A percentile compares a stretch with the other conserved stretches of the same genome.
These are phyloP conservation scores for Elmis aenea DNA, from an alignment of 2,888 invertebrate species.

Conservation along the genomic window DNA sequence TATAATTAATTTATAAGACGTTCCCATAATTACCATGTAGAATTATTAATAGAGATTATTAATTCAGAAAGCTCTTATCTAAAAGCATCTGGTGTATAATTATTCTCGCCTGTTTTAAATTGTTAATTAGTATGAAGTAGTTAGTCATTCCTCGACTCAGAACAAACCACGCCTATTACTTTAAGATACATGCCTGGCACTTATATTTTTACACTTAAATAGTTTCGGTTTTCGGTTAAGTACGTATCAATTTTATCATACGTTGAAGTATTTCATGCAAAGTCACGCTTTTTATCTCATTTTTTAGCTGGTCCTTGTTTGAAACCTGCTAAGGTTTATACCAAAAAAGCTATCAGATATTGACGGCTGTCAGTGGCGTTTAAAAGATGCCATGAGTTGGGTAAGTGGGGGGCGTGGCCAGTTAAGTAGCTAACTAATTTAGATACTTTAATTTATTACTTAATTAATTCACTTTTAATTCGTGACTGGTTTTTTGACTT, in stretches of 20 bases:
- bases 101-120: constrained; percentile 28
- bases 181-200: no score
- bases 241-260: no score
- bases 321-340: no score
- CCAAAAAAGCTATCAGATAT: no score
- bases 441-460: constrained; percentile 14
- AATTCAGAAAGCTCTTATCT: constrained; percentile 12
- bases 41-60: constrained; percentile 13
- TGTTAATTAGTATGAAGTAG: constrained; percentile 25
- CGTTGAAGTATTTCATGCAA: no score
- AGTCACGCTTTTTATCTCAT: no score
- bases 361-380: no score
- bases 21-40: constrained; percentile 11
- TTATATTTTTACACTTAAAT: no score
- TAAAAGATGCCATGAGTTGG: no score
- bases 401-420: constrained; percentile 15
- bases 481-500: no score
- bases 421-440: constrained; percentile 17
- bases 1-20: constrained; percentile 10
- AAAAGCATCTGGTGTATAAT: constrained; percentile 24
- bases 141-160: constrained; percentile 15
- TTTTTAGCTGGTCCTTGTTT: no score
- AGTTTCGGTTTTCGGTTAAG: no score
- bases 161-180: constrained; percentile 9
- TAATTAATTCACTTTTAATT: constrained; percentile 2